Evolutionary conservation across 2,113 vertebrate species (phyloP).

Genomic region (Heteronetta atricapilla): DNA sequence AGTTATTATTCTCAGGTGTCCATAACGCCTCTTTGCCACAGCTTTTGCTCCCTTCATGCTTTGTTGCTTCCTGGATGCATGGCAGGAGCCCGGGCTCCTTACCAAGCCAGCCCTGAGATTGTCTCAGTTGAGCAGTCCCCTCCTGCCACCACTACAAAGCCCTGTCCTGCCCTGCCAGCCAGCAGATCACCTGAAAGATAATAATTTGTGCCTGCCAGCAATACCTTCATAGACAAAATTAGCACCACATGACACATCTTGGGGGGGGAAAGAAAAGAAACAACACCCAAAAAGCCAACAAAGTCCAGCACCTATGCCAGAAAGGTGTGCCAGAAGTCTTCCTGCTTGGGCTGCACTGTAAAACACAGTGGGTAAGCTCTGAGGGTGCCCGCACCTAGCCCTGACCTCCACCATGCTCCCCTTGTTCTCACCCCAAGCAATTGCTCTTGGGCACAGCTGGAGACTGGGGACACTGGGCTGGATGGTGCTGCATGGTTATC

Average conservation of each 20-base stretch:
- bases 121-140: neutral
- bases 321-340: neutral
- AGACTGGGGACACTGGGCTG: neutral
- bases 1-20: neutral
- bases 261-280: neutral
- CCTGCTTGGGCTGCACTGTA: neutral
- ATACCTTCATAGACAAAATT: neutral
- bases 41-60: neutral
- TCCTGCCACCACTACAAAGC: neutral
- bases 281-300: neutral
- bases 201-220: rapidly evolving
- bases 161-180: neutral
- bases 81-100: neutral
- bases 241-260: neutral
- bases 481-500: neutral
- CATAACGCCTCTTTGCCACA: neutral
- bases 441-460: neutral
- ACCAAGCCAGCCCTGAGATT: neutral
- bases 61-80: rapidly evolving
- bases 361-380: neutral
- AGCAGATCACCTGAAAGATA: neutral
- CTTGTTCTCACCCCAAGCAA: neutral
- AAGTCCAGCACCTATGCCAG: neutral
- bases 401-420: neutral
- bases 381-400: rapidly evolving